These are phyloP conservation scores for Dryocosmus kuriphilus DNA, from an alignment of 2,888 invertebrate species.

Conservation along the genomic window DNA sequence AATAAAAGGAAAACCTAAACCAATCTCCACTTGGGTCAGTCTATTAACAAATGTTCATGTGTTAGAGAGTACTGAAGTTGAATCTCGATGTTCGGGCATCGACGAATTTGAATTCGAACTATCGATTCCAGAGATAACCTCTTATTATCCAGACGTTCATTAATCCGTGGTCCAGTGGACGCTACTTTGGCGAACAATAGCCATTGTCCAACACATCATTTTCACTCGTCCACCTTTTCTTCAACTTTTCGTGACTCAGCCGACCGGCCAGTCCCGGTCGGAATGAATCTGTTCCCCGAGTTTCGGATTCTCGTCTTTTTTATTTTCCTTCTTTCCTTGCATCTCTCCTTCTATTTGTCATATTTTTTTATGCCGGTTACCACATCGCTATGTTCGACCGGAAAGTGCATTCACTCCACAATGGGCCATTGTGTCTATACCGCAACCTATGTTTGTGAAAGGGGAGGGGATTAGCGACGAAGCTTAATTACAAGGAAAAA, in stretches of 20 bases:
- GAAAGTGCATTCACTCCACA: slow-evolving; percentile 56
- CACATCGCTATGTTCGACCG: slow-evolving; percentile 55
- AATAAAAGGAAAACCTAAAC: too few relatives aligned
- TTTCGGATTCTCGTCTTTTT: slow-evolving; percentile 53
- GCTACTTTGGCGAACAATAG: slow-evolving; percentile 69
- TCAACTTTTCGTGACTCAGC: slow-evolving; percentile 54
- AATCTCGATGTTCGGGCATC: slow-evolving; percentile 2
- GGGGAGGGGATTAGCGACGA: too few relatives aligned
- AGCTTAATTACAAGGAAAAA: too few relatives aligned
- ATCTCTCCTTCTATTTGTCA: slow-evolving; percentile 40
- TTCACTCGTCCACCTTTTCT: slow-evolving; percentile 70
- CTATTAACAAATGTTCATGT: too few relatives aligned
- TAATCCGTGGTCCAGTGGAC: slow-evolving; percentile 60
- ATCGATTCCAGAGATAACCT: slow-evolving; percentile 13
- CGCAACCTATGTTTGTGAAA: background rate
- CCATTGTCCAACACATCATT: slow-evolving; percentile 75
- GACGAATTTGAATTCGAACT: background rate
- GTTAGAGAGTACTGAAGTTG: too few relatives aligned
- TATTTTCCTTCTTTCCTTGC: slow-evolving; percentile 21
- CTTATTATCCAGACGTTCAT: slow-evolving; percentile 46
- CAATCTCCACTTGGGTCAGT: too few relatives aligned
- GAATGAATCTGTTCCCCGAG: slow-evolving; percentile 56
- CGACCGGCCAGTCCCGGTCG: slow-evolving; percentile 49
- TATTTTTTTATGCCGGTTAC: slow-evolving; percentile 46
- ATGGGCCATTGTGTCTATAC: slow-evolving; percentile 55